Percentiles rank a stretch among this genome's conserved stretches.
Evolutionary conservation across 2,888 invertebrate species (phyloP).

Genomic region (Zygaena filipendulae): DNA sequence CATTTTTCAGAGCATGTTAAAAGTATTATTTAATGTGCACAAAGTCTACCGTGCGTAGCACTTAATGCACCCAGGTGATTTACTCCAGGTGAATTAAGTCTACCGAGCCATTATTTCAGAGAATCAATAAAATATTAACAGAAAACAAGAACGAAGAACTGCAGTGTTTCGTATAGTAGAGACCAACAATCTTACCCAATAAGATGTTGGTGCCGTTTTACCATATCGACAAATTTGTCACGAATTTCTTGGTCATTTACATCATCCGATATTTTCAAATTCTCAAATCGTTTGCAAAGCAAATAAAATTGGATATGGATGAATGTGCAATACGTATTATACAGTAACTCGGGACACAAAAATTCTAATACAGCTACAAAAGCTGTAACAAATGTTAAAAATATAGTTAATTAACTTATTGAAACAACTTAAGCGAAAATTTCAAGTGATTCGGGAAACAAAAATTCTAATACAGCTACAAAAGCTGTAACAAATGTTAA

Average conservation of each 20-base stretch:
- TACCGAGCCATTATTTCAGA: too few relatives aligned
- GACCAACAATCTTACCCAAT: conserved; percentile 33
- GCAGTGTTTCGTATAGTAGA: too few relatives aligned
- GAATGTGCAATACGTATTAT: conserved; percentile 29
- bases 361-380: conserved; percentile 21
- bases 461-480: conserved; percentile 22
- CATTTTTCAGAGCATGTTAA: too few relatives aligned
- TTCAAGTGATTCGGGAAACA: conserved; percentile 31
- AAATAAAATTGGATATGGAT: conserved; percentile 29
- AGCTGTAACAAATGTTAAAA: conserved; percentile 16
- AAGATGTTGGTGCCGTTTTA: conserved; percentile 27
- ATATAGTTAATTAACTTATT: too few relatives aligned
- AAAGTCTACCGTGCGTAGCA: too few relatives aligned
- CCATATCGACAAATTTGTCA: conserved; percentile 17
- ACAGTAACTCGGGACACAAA: conserved; percentile 30
- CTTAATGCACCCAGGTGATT: too few relatives aligned
- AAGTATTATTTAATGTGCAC: too few relatives aligned
- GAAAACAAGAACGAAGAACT: too few relatives aligned
- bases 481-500: conserved; percentile 17
- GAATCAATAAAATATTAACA: too few relatives aligned
- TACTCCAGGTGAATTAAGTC: too few relatives aligned
- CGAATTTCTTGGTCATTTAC: conserved; percentile 13
- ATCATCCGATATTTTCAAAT: conserved; percentile 16
- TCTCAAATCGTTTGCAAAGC: conserved; percentile 26
- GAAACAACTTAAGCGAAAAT: too few relatives aligned